phyloP scores from a whole-genome alignment of 2,113 vertebrate genomes.

The Pluvialis apricaria region DNA sequence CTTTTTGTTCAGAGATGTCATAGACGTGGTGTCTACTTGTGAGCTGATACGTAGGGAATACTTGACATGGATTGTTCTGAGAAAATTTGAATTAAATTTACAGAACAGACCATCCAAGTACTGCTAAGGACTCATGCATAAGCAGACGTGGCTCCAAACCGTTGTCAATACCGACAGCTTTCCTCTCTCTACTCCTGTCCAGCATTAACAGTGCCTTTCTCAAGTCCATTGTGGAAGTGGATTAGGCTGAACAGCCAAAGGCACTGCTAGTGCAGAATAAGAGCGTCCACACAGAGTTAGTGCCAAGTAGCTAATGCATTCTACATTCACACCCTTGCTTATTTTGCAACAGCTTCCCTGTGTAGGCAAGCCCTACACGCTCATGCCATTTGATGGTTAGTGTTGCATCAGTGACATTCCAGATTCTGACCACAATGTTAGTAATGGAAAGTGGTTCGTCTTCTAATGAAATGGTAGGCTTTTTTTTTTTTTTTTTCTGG shows the following conservation, averaged over 20 bases:
- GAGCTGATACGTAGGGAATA: not conserved
- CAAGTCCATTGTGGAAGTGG: not conserved
- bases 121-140: not conserved
- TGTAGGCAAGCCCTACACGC: constrained; percentile 57
- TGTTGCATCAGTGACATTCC: constrained; percentile 66
- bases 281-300: not conserved
- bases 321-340: constrained; percentile 48
- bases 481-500: not conserved
- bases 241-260: constrained; percentile 26
- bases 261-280: not conserved
- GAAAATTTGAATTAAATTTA: not conserved
- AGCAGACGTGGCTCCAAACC: not conserved
- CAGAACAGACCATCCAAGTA: not conserved
- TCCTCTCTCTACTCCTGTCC: not conserved
- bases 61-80: not conserved
- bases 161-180: not conserved
- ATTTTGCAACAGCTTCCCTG: constrained; percentile 66
- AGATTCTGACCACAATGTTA: constrained; percentile 64
- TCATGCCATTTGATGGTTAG: constrained; percentile 68
- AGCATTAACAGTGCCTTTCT: not conserved
- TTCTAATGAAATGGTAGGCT: constrained; percentile 44
- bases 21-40: not conserved
- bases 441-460: constrained; percentile 68
- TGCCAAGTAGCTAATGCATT: constrained; percentile 41
- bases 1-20: not conserved